Evolutionary conservation across 2,888 invertebrate species (phyloP), one percentile per base, ranked within the genome.

Genomic region (Xestia xanthographa): DNA sequence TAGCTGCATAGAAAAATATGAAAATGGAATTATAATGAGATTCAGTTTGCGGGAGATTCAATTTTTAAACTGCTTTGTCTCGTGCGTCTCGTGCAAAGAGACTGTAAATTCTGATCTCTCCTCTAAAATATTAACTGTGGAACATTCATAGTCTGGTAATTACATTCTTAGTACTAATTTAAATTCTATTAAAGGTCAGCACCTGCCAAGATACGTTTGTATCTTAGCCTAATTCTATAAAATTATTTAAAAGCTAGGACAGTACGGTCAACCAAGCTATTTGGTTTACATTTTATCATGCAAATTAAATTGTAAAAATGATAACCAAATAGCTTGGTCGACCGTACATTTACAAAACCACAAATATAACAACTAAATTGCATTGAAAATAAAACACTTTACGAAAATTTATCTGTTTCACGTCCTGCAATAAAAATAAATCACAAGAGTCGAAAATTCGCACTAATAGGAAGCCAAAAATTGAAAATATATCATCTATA

Each of bases 401-500:
- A 53, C 68, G 79, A 76, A 80, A 75, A 79, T 81, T 75, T 83
- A 85, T 86, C 81, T 81, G 80, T 70, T 75, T 65, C 67, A 77
- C 62, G 68, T 79, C 41, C 78, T 63, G 29, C 77, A 79, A 72
- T 79, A 80, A 86, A 86, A 78, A 94, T 94, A 95, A 95, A 95
- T 95, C 93, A 92, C 90, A 87, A 92, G 67, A 71, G 92, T 92
- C 92, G 91, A 91, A 94, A 92, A 93, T 90, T 91, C 91, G 84
- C 86, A 91, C 92, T 91, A 92, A 93, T 92, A 91, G 92, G 89
- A 92, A 90, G 92, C 91, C 92, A 94, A 94, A 96, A 95, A 95
- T 96, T 95, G 95, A 95, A 95, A 95, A 95, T 95, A 95, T 95
- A 96, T 96, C 94, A 95, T 94, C 91, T 90, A 89, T 90, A 86